Conservation (phyloP, 2,113 vertebrate species). For the Puma concolor region DNA sequence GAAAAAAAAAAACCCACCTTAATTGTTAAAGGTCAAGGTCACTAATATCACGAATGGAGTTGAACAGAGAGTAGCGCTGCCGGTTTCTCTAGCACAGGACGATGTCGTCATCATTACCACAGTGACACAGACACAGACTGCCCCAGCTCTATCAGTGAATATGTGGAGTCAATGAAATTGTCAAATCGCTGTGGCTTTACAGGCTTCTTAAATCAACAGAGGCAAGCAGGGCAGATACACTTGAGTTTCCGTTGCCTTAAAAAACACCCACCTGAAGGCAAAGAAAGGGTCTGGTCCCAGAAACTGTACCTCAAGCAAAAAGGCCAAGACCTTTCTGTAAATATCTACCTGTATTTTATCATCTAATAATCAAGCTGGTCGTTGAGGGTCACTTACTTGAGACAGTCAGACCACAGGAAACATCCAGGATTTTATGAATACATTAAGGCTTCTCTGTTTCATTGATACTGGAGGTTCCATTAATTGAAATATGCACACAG, state of each 20-base stretch:
- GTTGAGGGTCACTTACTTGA: not conserved
- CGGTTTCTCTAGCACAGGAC: not conserved
- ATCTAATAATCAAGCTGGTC: not conserved
- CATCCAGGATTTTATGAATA: not conserved
- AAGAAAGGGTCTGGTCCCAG: not conserved
- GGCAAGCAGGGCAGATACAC: not conserved
- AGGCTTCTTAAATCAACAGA: not conserved
- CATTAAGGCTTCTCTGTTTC: not conserved
- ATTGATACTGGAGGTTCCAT: not conserved
- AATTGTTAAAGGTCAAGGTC: not conserved
- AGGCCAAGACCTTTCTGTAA: not conserved
- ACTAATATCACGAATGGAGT: not conserved
- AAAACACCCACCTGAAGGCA: constrained; percentile 1
- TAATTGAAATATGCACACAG: not conserved
- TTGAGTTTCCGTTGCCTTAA: not conserved
- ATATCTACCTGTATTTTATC: not conserved
- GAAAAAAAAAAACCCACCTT: not conserved
- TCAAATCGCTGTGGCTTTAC: not conserved
- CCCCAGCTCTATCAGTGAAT: not conserved
- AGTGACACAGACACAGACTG: no score
- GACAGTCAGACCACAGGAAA: not conserved
- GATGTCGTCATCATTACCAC: not conserved
- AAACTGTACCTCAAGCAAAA: not conserved
- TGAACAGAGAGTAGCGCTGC: not conserved
- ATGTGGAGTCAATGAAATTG: not conserved